Conservation (phyloP, 1,140 invertebrate species). For the Aphaenogaster floridana region DNA sequence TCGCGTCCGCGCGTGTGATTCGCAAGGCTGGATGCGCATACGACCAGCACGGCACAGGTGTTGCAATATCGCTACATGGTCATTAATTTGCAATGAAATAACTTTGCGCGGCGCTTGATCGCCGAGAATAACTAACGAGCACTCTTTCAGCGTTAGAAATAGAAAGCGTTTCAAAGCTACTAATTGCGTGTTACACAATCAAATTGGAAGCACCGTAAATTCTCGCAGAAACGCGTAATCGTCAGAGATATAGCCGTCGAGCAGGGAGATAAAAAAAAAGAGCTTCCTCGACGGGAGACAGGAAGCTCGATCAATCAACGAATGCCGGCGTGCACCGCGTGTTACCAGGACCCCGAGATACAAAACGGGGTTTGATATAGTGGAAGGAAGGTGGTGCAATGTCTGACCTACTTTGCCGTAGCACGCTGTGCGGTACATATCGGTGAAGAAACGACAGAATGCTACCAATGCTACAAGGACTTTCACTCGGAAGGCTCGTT, state of each 20-base stretch:
- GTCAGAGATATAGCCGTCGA: constrained; percentile 2
- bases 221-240: constrained; percentile 33
- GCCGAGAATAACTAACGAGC: constrained; percentile 34
- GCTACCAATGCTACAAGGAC: constrained; percentile 81
- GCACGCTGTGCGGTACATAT: constrained; percentile 74
- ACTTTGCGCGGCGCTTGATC: constrained; percentile 24
- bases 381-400: constrained; percentile 78
- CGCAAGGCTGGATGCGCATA: constrained; percentile 16
- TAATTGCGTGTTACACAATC: constrained; percentile 51
- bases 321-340: constrained; percentile 3
- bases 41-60: constrained; percentile 18
- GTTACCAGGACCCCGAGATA: constrained; percentile 36
- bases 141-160: constrained; percentile 47
- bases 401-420: constrained; percentile 79
- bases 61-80: constrained; percentile 26
- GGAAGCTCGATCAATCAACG: constrained; percentile 48
- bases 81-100: constrained; percentile 57
- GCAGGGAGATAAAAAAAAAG: neutral
- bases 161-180: constrained; percentile 50
- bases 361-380: constrained; percentile 66
- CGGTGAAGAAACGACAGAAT: constrained; percentile 84
- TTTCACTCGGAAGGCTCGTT: constrained; percentile 84
- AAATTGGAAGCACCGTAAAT: constrained; percentile 29
- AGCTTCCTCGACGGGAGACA: constrained; percentile 30
- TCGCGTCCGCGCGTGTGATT: constrained; percentile 1